A percentile compares a stretch with the other conserved stretches of the same genome.
phyloP scores from a whole-genome alignment of 2,113 vertebrate species.

The Gadus chalcogrammus region DNA sequence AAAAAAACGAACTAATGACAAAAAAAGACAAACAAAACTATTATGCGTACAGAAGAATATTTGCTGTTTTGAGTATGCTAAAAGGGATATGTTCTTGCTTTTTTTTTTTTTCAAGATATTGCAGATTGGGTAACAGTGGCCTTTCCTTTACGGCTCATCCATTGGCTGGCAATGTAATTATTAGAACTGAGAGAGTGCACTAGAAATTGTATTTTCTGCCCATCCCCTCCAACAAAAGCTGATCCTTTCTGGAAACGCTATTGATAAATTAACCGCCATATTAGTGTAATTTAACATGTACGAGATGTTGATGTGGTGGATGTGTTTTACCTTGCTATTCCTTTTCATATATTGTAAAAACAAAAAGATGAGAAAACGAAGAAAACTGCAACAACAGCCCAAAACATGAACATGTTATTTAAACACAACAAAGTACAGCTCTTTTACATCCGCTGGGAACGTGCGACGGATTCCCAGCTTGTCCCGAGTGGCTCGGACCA shows the following conservation, averaged over 20 bases:
- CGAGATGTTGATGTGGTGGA: slow-evolving; percentile 57
- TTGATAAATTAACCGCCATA: slow-evolving; percentile 65
- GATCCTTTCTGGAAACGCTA: slow-evolving; percentile 28
- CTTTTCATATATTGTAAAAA: slow-evolving; percentile 33
- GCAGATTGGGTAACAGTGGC: slow-evolving; percentile 83
- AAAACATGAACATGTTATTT: too few relatives aligned
- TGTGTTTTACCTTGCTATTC: slow-evolving; percentile 45
- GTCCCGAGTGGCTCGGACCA: slow-evolving; percentile 31
- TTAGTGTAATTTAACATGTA: slow-evolving; percentile 81
- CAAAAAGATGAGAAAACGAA: background rate
- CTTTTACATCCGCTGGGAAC: slow-evolving; percentile 33
- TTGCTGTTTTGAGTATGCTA: slow-evolving; percentile 82
- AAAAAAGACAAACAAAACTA: slow-evolving; percentile 69
- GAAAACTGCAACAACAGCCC: too few relatives aligned
- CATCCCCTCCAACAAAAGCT: slow-evolving; percentile 26
- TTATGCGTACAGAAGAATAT: slow-evolving; percentile 67
- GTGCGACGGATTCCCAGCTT: slow-evolving; percentile 26
- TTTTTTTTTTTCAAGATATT: slow-evolving; percentile 82
- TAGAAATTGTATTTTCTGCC: slow-evolving; percentile 47
- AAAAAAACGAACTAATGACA: slow-evolving; percentile 61
- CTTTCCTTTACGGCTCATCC: slow-evolving; percentile 76
- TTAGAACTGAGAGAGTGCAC: slow-evolving; percentile 75
- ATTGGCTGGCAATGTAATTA: slow-evolving; percentile 79
- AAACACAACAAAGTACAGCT: slow-evolving; percentile 53
- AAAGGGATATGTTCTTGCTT: slow-evolving; percentile 91